Conservation (phyloP, 2,888 invertebrate species). For the Rambutsinella grinnellia region DNA sequence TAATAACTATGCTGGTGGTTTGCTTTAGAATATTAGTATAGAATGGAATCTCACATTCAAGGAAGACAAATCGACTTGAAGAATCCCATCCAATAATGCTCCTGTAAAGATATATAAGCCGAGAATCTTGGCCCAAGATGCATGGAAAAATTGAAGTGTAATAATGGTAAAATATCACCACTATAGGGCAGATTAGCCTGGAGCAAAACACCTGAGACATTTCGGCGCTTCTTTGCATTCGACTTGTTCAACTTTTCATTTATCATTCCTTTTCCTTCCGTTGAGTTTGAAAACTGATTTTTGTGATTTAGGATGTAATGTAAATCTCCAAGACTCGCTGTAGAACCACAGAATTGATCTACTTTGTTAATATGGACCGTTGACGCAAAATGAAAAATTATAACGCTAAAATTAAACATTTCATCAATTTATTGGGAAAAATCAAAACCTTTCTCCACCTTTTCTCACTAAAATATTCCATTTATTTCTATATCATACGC, state of each 20-base stretch:
- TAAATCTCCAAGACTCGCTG: too few species aligned
- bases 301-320: too few species aligned
- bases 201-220: constrained; percentile 66
- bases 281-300: too few species aligned
- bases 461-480: background rate
- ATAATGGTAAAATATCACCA: constrained; percentile 23
- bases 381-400: too few species aligned
- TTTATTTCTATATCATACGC: background rate
- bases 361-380: too few species aligned
- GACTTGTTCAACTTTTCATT: background rate
- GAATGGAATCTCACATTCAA: constrained; percentile 15
- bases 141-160: too few species aligned
- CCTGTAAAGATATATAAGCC: background rate
- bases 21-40: background rate
- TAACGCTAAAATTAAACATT: too few species aligned
- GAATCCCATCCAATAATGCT: constrained; percentile 2
- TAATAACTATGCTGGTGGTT: constrained; percentile 13
- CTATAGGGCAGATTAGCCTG: constrained; percentile 28
- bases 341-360: too few species aligned
- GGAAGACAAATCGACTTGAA: constrained; percentile 21
- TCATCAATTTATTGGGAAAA: too few species aligned
- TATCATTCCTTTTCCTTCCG: background rate
- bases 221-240: constrained; percentile 61
- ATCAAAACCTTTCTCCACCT: too few species aligned
- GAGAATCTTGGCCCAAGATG: background rate